Conservation (phyloP, 1,140 invertebrate species). For the Penaeus japonicus region DNA sequence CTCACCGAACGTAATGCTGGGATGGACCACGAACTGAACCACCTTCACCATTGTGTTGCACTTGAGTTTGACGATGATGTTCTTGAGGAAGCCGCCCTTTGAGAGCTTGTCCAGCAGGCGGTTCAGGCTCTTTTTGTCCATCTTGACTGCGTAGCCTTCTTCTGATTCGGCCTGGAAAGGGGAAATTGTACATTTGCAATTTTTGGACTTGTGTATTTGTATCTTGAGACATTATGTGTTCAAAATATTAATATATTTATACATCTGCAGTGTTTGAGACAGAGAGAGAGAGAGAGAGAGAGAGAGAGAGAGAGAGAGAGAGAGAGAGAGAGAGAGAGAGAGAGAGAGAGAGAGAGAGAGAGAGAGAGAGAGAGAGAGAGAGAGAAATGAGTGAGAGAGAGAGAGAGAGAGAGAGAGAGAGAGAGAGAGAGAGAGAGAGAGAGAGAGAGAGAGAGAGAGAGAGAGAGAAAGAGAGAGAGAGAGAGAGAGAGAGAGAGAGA, state of each 20-base stretch:
- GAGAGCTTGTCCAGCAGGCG: slow-evolving; percentile 70
- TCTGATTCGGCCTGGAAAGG: slow-evolving; percentile 66
- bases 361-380: too few species aligned
- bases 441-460: too few species aligned
- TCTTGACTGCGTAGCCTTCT: slow-evolving; percentile 68
- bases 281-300: too few species aligned
- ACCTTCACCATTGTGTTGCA: slow-evolving; percentile 65
- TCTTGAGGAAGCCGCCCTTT: slow-evolving; percentile 71
- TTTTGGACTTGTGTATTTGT: neutral
- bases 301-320: too few species aligned
- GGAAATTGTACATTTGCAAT: slow-evolving; percentile 17
- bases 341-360: too few species aligned
- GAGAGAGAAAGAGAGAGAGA: too few species aligned
- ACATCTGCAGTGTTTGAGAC: neutral
- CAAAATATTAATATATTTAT: neutral
- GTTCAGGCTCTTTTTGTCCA: slow-evolving; percentile 72
- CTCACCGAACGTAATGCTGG: slow-evolving; percentile 63
- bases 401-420: too few species aligned
- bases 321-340: too few species aligned
- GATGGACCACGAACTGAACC: slow-evolving; percentile 68
- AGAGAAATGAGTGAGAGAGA: too few species aligned
- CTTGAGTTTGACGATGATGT: slow-evolving; percentile 69
- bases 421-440: too few species aligned
- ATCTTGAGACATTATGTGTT: neutral
- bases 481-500: too few species aligned